Conservation (phyloP, 1,140 invertebrate genomes). For the Sycophila sp. region DNA sequence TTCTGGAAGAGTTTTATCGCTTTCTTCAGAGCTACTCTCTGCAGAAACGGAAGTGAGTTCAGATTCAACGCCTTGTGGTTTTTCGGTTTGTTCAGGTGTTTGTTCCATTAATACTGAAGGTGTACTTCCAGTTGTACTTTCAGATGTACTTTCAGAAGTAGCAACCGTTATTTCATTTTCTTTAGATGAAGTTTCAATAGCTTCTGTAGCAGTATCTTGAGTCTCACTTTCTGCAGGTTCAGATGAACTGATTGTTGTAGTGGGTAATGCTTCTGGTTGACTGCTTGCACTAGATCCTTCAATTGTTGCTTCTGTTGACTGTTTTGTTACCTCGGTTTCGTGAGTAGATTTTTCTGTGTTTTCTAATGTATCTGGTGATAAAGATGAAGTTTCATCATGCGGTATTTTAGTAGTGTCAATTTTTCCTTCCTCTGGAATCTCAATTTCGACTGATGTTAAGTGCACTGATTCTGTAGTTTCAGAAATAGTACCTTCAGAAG, state of each 20-base stretch:
- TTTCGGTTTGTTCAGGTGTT: not conserved
- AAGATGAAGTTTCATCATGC: constrained; percentile 16
- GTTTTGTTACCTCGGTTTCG: too few relatives aligned
- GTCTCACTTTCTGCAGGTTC: constrained; percentile 32
- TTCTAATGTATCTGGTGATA: too few relatives aligned
- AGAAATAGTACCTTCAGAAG: not conserved
- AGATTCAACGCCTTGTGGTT: not conserved
- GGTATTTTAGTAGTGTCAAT: not conserved
- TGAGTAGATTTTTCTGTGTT: too few relatives aligned
- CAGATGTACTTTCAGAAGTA: not conserved
- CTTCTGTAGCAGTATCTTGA: not conserved
- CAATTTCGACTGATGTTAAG: not conserved
- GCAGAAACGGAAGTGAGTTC: constrained; percentile 32
- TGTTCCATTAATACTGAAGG: constrained; percentile 11
- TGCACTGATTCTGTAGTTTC: constrained; percentile 26
- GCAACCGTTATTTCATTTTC: constrained; percentile 15
- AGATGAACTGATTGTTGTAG: constrained; percentile 32
- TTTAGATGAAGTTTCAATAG: constrained; percentile 7
- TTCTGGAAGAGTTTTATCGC: constrained; percentile 30
- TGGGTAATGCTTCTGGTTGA: not conserved
- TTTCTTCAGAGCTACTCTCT: constrained; percentile 38
- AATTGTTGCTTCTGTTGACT: not conserved
- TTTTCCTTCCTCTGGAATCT: constrained; percentile 3
- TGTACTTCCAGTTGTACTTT: not conserved
- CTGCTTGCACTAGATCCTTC: not conserved